A percentile compares a stretch with the other conserved stretches of the same genome.
These are phyloP conservation scores for Xylophagus ater DNA, from an alignment of 2,888 invertebrate genomes.

Conservation along the genomic window DNA sequence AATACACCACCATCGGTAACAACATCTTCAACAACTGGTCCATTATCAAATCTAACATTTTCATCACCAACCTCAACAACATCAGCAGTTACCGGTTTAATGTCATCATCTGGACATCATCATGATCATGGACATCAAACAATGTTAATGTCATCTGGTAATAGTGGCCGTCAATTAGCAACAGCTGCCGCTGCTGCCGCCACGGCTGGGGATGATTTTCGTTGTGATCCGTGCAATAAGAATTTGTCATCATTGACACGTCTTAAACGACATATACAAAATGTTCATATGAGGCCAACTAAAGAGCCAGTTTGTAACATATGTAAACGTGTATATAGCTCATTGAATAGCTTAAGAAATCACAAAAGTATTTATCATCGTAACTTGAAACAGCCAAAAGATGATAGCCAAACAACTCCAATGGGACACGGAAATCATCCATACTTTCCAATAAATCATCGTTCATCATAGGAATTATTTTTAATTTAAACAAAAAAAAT, in stretches of 20 bases:
- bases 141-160: constrained; percentile 15
- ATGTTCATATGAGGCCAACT: constrained; percentile 82
- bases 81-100: constrained; percentile 23
- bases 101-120: constrained; percentile 10
- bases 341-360: constrained; percentile 79
- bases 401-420: constrained; percentile 24
- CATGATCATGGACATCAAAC: no score
- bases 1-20: constrained; percentile 26
- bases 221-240: constrained; percentile 87
- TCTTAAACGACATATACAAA: constrained; percentile 84
- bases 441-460: constrained; percentile 34
- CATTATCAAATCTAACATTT: constrained; percentile 3
- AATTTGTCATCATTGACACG: constrained; percentile 76
- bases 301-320: constrained; percentile 86
- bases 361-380: constrained; percentile 90
- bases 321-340: constrained; percentile 85
- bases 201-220: constrained; percentile 56
- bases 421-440: constrained; percentile 21
- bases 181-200: constrained; percentile 27
- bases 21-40: constrained; percentile 21
- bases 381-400: constrained; percentile 58
- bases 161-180: no score
- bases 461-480: constrained; percentile 35
- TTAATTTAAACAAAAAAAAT: no score
- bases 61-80: constrained; percentile 20